Evolutionary conservation across 2,797 vertebrate species (phyloP), one percentile per base, ranked within the genome.

Genomic region (Dallia pectoralis): DNA sequence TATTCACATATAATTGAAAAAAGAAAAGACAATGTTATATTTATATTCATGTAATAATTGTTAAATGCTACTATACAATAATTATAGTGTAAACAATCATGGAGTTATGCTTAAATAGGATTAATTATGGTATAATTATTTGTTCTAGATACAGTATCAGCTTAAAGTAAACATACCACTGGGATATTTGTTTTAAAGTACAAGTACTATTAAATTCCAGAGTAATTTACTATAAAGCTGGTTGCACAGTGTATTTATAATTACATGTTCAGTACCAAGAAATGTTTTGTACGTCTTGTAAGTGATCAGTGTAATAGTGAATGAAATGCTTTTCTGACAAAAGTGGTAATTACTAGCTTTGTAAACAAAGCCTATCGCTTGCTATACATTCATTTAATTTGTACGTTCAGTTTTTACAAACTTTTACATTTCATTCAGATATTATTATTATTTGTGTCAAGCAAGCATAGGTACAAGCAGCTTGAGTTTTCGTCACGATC

Each of bases 61-160:
- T 11, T 12, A 62, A 15, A 61, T 7, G 48, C 64, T 76, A 36
- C 59, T 70, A 69, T 70, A 67, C 62, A 33, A 79, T 82, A 70
- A 80, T 72, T 76, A 0, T 29, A 76, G 71, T 85, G 84, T 89
- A 90, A 91, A 91, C 83, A 85, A 62, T 36, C 25, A 63, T 72
- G 81, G 25, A 14, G 74, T 82, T 76, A 40, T 71, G 71, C 69
- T 68, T 51, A 59, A 19, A 65, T 69, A 56, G 44, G 8, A 63
- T 30, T 40, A 36, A 51, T 33, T 6, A 72, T 74, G 68, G n/a
- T 15, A 71, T 68, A 53, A 56, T 74, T 62, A 56, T 74, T 77
- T 70, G 61, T 56, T 67, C 36, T 77, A 68, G 2, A 12, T 64
- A 74, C 4, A 74, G 22, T 53, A 33, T 73, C 65, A 69, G 62